Base-by-base conservation (phyloP, 2,797 vertebrate genomes). In the Poecilia velifera region DNA sequence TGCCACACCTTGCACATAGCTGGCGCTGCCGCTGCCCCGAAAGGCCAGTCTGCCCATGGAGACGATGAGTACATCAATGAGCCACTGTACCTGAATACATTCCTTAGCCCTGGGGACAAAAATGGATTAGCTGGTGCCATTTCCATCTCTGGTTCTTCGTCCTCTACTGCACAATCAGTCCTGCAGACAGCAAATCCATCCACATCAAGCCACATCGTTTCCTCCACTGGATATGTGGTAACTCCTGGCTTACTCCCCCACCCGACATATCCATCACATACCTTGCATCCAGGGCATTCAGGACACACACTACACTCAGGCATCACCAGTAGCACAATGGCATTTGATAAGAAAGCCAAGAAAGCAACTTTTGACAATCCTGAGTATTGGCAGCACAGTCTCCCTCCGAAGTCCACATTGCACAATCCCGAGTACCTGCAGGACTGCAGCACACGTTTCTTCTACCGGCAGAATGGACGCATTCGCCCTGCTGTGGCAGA, bases 341-440 rank as follows among this genome's bases (percentile, higher is more conserved):
- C 95, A 91, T 94, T 93, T 49, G 96, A 96, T 89, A 96, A 98
- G 92, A 99, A 98, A 94, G 94, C 96, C 94, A 98, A 97, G 96
- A 99, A 98, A 93, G 94, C 95, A 83, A 96, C 96, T 59, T 99
- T 99, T 92, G 98, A 99, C 96, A 99, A 99, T 97, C 98, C 98
- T 18, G 98, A 99, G 91, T 99, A 99, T 95, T 99, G 98, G 98
- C 98, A 99, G 91, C 98, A 99, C 96, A 99, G 98, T 93, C 96
- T 99, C 91, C 98, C 98, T 25, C 98, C 97, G 0, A 97, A 98
- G 87, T 97, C 97, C 94, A 97, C 96, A 75, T 94, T 99, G 72
- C 98, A 98, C 92, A 98, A 98, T 93, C 98, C 98, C 0, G 98
- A 99, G 95, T 99, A 98, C 95, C 97, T 99, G 95, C 98, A 99